Conservation (phyloP, 2,888 invertebrate species). For the Eupithecia vulgata region DNA sequence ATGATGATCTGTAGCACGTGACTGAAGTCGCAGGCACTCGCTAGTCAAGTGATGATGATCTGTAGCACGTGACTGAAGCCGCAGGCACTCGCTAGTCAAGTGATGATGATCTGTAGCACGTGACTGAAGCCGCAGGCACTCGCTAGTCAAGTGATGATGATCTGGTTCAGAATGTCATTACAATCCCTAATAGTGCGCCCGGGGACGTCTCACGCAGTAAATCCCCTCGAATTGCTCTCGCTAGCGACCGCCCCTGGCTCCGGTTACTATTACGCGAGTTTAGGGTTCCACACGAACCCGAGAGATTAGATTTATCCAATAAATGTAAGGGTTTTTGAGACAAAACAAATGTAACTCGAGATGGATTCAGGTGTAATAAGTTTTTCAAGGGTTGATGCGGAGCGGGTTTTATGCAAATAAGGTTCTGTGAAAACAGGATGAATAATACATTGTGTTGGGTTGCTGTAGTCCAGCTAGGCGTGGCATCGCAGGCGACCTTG, state of each 20-base stretch:
- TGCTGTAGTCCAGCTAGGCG: background rate
- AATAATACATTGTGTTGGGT: background rate
- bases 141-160: background rate
- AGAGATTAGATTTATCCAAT: conserved; percentile 21
- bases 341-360: conserved; percentile 22
- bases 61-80: background rate
- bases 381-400: background rate
- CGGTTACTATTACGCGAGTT: conserved; percentile 40
- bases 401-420: background rate
- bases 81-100: background rate
- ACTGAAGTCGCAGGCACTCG: background rate
- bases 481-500: background rate
- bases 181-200: background rate
- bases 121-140: background rate
- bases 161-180: background rate
- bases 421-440: background rate
- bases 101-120: background rate
- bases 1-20: background rate
- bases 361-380: background rate
- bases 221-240: conserved; percentile 32
- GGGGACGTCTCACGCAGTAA: conserved; percentile 33
- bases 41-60: background rate
- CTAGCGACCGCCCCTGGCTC: conserved; percentile 8
- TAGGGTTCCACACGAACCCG: conserved; percentile 31
- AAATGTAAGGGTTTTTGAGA: conserved; percentile 10